Evolutionary conservation across 2,888 invertebrate genomes (phyloP), one percentile per base, ranked within the genome.

Genomic region (Cremastinae sp.): DNA sequence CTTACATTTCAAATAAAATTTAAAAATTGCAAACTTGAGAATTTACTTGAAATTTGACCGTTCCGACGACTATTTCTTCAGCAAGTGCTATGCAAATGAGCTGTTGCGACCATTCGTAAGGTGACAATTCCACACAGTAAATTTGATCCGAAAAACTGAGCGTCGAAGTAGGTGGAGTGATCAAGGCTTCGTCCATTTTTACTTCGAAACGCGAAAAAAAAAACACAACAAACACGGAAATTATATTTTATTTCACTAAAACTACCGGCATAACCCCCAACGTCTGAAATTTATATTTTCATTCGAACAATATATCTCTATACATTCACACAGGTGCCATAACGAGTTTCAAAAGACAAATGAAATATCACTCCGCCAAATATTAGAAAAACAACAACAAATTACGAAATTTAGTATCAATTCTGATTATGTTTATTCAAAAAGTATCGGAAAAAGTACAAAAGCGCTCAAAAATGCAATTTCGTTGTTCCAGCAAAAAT

Each of bases 71-170:
- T 35, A 94, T 90, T 86, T 92, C 92, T 45, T 92, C 91, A 47
- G 91, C 87, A 59, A 93, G 91, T 0, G 92, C 93, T 51, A 94
- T 90, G 61, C 93, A 91, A 72, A 94, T 88, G 53, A 94, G 87
- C 86, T 93, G 92, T 80, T 92, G 92, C 0, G 93, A 94, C 91
- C 93, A 93, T 84, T 93, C 93, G 80, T 91, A 93, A 1, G 92
- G 91, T 12, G 94, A 94, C 75, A 93, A 91, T 83, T 93, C 92
- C 20, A 93, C 91, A 72, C 90, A 90, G 51, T 91, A 89, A 51
- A 94, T 91, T 85, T 92, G 91, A 16, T 92, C 92, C 58, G 90
- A 84, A 66, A 93, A 90, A 78, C 90, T 88, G 20, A 93, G 88
- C 43, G 90, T 87, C 76, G 90, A 91, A 2, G 89, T 87, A 8